Conservation (phyloP, 2,888 invertebrate species). For the Yponomeuta malinellus region DNA sequence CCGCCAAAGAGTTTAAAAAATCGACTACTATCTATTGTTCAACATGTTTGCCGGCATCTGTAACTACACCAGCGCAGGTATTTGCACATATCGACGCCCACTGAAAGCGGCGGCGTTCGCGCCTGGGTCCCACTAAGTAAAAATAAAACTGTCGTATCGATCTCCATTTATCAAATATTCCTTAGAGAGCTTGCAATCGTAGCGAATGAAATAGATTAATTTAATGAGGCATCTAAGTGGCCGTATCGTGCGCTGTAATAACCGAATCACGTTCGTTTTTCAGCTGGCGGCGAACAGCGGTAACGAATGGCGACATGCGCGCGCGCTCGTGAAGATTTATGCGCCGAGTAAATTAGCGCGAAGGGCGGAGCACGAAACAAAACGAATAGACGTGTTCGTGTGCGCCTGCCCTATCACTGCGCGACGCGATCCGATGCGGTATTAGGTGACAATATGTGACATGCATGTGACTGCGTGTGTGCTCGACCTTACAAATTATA, state of each 20-base stretch:
- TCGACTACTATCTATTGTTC: no score
- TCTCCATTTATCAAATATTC: slow-evolving; percentile 45
- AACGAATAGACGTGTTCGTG: slow-evolving; percentile 37
- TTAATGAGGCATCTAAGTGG: slow-evolving; percentile 63
- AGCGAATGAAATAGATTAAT: slow-evolving; percentile 60
- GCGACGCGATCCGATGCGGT: slow-evolving; percentile 37
- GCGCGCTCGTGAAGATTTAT: slow-evolving; percentile 42
- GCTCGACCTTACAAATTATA: slow-evolving; percentile 44
- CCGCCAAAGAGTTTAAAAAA: no score
- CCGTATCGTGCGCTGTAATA: slow-evolving; percentile 58
- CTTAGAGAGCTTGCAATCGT: slow-evolving; percentile 52
- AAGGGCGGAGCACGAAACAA: slow-evolving; percentile 47
- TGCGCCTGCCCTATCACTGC: slow-evolving; percentile 46
- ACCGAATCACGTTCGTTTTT: slow-evolving; percentile 66
- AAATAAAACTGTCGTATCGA: slow-evolving; percentile 38
- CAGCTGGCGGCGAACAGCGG: slow-evolving; percentile 41
- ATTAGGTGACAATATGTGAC: slow-evolving; percentile 27
- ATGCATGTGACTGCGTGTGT: slow-evolving; percentile 33
- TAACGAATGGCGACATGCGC: slow-evolving; percentile 52
- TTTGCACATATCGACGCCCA: slow-evolving; percentile 44
- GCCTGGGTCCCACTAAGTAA: slow-evolving; percentile 22
- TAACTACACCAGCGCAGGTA: slow-evolving; percentile 28
- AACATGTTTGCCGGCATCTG: no score
- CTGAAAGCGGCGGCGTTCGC: not conserved
- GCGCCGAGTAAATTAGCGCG: slow-evolving; percentile 43